A percentile compares a stretch with the other conserved stretches of the same genome.
Evolutionary conservation across 2,113 vertebrate species (phyloP).

Genomic region (Crocuta crocuta): DNA sequence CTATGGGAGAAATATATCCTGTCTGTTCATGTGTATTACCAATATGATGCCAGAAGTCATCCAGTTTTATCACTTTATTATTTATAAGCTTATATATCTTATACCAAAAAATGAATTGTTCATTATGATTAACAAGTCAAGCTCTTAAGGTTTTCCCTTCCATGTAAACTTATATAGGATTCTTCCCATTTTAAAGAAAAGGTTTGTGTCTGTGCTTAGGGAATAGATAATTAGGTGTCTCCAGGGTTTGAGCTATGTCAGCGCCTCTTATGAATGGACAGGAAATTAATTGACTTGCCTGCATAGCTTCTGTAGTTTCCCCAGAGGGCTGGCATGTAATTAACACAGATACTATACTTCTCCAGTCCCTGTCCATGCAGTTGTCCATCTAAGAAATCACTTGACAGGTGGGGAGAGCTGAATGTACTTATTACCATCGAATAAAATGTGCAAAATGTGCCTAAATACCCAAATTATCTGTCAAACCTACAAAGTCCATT

Average conservation of each 20-base stretch:
- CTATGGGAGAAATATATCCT: not conserved
- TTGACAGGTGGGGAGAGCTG: not conserved
- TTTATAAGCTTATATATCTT: not conserved
- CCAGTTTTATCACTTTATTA: not conserved
- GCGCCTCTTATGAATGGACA: not conserved
- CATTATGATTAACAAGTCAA: slow-evolving; percentile 14
- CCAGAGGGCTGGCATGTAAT: not conserved
- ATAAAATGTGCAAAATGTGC: not conserved
- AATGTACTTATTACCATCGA: not conserved
- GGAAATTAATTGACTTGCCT: slow-evolving; percentile 34
- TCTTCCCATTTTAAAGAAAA: not conserved
- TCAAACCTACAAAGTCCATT: not conserved
- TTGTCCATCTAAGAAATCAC: not conserved
- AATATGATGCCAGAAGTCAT: not conserved
- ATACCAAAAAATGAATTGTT: slow-evolving; percentile 22
- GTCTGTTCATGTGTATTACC: not conserved
- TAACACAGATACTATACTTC: slow-evolving; percentile 1
- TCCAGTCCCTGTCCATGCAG: not conserved
- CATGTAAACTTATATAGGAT: not conserved
- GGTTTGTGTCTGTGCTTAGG: slow-evolving; percentile 34
- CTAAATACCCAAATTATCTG: not conserved
- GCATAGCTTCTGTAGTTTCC: not conserved
- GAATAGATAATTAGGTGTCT: not conserved
- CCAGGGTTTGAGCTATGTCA: not conserved
- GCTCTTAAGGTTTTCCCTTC: slow-evolving; percentile 45